Conservation (phyloP, 2,113 vertebrate genomes). For the Anser brachyrhynchus region DNA sequence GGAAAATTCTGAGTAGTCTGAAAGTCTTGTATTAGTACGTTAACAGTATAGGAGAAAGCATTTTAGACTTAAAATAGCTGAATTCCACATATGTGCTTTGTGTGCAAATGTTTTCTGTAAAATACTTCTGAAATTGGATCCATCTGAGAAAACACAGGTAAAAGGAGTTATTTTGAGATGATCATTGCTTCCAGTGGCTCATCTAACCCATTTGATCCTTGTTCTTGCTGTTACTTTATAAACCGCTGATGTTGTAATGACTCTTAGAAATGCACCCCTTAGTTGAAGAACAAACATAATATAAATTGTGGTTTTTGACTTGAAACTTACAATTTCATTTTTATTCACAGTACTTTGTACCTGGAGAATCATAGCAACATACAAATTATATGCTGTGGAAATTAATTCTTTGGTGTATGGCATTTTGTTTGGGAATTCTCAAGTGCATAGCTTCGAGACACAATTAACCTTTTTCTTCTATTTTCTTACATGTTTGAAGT, state of each 20-base stretch:
- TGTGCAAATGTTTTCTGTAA: neutral
- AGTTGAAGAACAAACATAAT: neutral
- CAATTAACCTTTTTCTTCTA: neutral
- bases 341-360: neutral
- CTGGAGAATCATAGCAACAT: neutral
- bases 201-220: neutral
- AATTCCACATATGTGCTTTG: neutral
- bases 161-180: neutral
- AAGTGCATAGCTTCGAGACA: neutral
- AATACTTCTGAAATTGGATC: neutral
- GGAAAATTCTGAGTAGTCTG: slow-evolving; percentile 49
- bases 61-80: neutral
- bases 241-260: neutral
- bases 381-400: neutral
- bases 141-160: neutral
- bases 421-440: neutral
- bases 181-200: neutral
- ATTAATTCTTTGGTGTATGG: neutral
- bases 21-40: slow-evolving; percentile 12
- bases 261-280: neutral
- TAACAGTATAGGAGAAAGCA: neutral
- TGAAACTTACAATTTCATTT: neutral
- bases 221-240: neutral
- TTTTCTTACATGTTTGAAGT: neutral
- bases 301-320: neutral